These are phyloP conservation scores for Microplitis deprimator DNA, from an alignment of 2,888 invertebrate genomes.

Conservation along the genomic window DNA sequence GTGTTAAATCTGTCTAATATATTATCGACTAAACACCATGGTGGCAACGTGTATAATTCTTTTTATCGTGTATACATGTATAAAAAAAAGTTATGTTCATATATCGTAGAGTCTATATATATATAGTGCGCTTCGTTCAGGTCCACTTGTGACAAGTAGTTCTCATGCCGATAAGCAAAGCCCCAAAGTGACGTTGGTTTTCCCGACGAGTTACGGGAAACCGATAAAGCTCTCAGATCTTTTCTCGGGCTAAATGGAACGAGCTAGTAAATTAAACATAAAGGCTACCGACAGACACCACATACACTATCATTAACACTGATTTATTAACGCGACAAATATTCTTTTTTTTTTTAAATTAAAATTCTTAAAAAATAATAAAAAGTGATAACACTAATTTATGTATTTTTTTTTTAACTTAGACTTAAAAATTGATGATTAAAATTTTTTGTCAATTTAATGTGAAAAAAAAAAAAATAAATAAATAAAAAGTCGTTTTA, in stretches of 20 bases:
- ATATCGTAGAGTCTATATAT: background rate
- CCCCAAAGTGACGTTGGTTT: constrained; percentile 35
- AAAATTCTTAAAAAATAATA: too few species aligned
- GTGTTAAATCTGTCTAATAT: constrained; percentile 24
- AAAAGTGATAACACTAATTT: too few species aligned
- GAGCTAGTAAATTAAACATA: constrained; percentile 14
- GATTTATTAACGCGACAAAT: background rate
- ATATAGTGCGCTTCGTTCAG: background rate
- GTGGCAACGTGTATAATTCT: background rate
- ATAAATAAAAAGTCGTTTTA: too few species aligned
- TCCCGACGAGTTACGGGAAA: constrained; percentile 47
- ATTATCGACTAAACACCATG: background rate
- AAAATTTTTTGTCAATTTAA: background rate
- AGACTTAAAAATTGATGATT: background rate
- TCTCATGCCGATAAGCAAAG: constrained; percentile 52
- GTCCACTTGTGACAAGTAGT: constrained; percentile 50
- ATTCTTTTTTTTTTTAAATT: too few species aligned
- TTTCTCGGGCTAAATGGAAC: constrained; percentile 10
- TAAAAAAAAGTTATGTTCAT: background rate
- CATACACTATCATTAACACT: background rate
- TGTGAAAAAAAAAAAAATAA: background rate
- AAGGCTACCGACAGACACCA: constrained; percentile 22
- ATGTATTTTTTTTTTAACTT: too few species aligned
- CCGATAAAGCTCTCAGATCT: constrained; percentile 38
- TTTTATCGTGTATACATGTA: background rate